Evolutionary conservation across 2,888 invertebrate species (phyloP).

Genomic region (Tuberolachnus salignus): DNA sequence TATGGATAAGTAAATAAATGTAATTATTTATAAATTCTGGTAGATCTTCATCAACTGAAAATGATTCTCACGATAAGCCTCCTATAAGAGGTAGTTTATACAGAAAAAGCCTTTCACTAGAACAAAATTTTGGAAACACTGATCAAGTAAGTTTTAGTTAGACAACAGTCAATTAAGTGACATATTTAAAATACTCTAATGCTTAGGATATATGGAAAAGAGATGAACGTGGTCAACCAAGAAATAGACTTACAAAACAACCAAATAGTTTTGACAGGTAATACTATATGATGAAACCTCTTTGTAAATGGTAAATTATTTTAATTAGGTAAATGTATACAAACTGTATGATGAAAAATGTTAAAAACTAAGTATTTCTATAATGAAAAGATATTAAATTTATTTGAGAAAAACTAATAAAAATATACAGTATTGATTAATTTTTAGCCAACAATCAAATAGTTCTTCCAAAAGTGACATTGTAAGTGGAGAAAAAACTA

Average conservation of each 20-base stretch:
- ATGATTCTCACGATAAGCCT: conserved; percentile 64
- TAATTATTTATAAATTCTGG: neutral
- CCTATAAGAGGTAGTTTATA: conserved; percentile 66
- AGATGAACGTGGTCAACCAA: conserved; percentile 39
- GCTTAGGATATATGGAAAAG: conserved; percentile 50
- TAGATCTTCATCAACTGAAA: conserved; percentile 71
- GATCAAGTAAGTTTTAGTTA: conserved; percentile 27
- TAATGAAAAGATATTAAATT: too few species aligned
- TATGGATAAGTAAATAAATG: neutral
- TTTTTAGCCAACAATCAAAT: conserved; percentile 74
- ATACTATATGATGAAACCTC: neutral
- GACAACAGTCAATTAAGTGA: neutral
- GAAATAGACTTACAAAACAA: conserved; percentile 40
- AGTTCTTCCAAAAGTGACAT: conserved; percentile 86
- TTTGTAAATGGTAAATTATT: neutral
- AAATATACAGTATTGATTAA: neutral
- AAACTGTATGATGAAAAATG: too few species aligned
- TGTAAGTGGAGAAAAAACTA: conserved; percentile 74
- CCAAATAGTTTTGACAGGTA: conserved; percentile 53
- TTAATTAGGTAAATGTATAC: too few species aligned
- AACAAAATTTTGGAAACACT: conserved; percentile 67
- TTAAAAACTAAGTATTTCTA: neutral
- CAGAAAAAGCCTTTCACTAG: conserved; percentile 74
- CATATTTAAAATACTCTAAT: conserved; percentile 3
- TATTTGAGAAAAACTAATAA: neutral